These are phyloP conservation scores for Pseudomyrmex flavicornis DNA, from an alignment of 1,140 invertebrate genomes.

Conservation along the genomic window DNA sequence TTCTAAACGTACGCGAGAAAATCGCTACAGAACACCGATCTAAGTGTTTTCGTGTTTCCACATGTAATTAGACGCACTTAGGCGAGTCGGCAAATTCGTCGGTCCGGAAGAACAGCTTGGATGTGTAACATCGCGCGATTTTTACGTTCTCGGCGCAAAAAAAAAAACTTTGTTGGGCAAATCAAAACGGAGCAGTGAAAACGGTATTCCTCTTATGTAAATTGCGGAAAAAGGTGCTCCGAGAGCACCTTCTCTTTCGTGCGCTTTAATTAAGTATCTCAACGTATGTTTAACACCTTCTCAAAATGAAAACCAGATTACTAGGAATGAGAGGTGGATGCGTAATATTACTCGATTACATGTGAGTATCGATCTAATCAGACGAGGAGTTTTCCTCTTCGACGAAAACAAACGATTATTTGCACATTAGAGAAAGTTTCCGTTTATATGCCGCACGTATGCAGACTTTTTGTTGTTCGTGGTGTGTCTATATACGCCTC, in stretches of 20 bases:
- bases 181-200: constrained; percentile 23
- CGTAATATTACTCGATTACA: background rate
- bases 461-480: background rate
- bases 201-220: constrained; percentile 35
- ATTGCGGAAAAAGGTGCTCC: constrained; percentile 44
- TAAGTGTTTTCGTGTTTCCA: background rate
- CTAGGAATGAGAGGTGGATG: background rate
- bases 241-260: background rate
- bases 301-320: background rate
- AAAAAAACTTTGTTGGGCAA: background rate
- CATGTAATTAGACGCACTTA: constrained; percentile 10
- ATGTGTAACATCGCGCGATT: background rate
- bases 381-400: background rate
- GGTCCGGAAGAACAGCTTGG: background rate
- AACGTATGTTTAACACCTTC: too few species aligned
- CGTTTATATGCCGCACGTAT: background rate
- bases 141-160: too few species aligned
- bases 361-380: constrained; percentile 6
- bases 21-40: constrained; percentile 33
- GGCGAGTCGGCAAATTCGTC: constrained; percentile 8
- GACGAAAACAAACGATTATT: constrained; percentile 10
- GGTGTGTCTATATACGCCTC: background rate
- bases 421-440: constrained; percentile 42
- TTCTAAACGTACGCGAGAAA: constrained; percentile 33
- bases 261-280: constrained; percentile 17